Conservation (phyloP, 2,888 invertebrate species). For the Hirtodrosophila alboralis region DNA sequence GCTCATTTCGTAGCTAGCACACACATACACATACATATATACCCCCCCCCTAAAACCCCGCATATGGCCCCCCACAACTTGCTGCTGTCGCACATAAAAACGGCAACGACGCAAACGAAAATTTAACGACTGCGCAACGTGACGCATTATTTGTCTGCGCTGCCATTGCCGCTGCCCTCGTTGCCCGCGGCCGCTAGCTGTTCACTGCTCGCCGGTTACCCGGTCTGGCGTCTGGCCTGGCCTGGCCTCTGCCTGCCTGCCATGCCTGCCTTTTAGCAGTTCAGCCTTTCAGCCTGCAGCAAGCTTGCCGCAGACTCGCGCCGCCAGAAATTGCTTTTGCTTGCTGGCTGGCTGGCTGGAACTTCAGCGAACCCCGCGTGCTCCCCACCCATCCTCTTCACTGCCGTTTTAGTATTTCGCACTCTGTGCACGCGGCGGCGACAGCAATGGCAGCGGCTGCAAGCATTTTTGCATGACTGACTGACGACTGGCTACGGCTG, state of each 20-base stretch:
- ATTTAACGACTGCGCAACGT: slow-evolving; percentile 77
- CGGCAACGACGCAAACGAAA: slow-evolving; percentile 73
- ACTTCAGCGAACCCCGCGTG: slow-evolving; percentile 36
- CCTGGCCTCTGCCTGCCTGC: slow-evolving; percentile 37
- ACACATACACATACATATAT: neutral
- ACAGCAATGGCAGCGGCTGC: slow-evolving; percentile 44
- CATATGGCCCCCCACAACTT: slow-evolving; percentile 27
- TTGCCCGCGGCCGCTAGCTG: slow-evolving; percentile 15
- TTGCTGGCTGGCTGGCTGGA: slow-evolving; percentile 55
- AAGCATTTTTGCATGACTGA: slow-evolving; percentile 69
- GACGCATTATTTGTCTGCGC: slow-evolving; percentile 75
- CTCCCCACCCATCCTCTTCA: slow-evolving; percentile 15
- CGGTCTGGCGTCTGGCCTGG: slow-evolving; percentile 58
- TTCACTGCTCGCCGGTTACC: slow-evolving; percentile 28
- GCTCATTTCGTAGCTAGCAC: slow-evolving; percentile 34
- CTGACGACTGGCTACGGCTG: slow-evolving; percentile 61
- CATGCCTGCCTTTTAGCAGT: slow-evolving; percentile 57
- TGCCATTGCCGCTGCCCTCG: slow-evolving; percentile 26
- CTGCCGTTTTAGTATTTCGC: slow-evolving; percentile 76
- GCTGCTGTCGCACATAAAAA: slow-evolving; percentile 67
- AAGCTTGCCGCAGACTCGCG: slow-evolving; percentile 66
- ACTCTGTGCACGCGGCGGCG: slow-evolving; percentile 64
- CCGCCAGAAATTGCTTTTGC: slow-evolving; percentile 77
- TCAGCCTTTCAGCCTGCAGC: slow-evolving; percentile 61
- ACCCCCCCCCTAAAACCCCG: slow-evolving; percentile 18